A percentile compares a stretch with the other conserved stretches of the same genome.
Evolutionary conservation across 2,888 invertebrate genomes (phyloP).

Genomic region (Candidula unifasciata): DNA sequence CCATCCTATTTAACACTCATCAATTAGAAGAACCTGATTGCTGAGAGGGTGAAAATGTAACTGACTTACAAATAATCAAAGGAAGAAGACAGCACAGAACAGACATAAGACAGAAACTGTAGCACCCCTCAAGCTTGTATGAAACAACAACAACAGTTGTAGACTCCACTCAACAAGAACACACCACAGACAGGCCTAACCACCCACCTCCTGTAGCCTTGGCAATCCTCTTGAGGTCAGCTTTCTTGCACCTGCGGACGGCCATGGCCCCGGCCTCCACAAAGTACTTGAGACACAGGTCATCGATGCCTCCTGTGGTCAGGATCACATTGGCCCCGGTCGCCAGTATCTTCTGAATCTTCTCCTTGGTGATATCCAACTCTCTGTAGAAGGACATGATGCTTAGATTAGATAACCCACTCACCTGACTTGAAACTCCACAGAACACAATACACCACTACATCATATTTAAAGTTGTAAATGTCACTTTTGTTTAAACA

Average conservation of each 20-base stretch:
- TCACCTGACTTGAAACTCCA: no score
- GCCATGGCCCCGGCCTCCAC: conserved; percentile 98
- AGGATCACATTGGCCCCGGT: conserved; percentile 97
- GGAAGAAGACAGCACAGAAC: no score
- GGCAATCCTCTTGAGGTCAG: conserved; percentile 96
- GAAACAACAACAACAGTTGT: no score
- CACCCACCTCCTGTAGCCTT: conserved; percentile 92
- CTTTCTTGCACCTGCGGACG: conserved; percentile 95
- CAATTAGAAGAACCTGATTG: no score
- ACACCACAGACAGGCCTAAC: not conserved
- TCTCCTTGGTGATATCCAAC: conserved; percentile 97
- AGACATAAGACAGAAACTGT: no score
- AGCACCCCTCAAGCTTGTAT: no score
- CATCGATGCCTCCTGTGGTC: conserved; percentile 97
- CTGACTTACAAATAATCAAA: no score
- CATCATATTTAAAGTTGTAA: no score
- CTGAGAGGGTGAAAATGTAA: no score
- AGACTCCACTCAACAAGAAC: not conserved
- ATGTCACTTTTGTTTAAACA: no score
- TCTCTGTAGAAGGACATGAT: conserved; percentile 82
- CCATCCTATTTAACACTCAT: no score
- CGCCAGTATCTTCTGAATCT: conserved; percentile 94
- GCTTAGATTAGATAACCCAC: not conserved
- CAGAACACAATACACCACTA: no score
- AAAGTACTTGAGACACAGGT: conserved; percentile 98